Conservation (phyloP, 2,113 vertebrate species). For the Taurulus bubalis region DNA sequence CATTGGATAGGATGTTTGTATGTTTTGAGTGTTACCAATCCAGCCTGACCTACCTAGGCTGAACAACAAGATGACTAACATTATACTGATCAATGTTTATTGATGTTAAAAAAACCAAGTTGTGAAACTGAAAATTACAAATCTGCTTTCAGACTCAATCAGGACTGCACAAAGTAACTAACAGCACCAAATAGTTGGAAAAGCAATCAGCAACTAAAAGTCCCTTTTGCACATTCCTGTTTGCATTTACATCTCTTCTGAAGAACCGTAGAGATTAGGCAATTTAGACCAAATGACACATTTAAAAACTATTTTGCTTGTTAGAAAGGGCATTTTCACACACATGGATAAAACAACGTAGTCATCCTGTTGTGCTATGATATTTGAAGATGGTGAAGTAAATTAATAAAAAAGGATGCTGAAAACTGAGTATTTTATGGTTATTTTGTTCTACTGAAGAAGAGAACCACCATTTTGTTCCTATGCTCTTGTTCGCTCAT, state of each 20-base stretch:
- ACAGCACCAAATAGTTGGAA: not conserved
- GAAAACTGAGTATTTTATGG: not conserved
- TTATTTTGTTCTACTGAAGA: not conserved
- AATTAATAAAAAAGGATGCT: not conserved
- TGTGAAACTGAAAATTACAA: not conserved
- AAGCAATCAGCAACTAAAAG: not conserved
- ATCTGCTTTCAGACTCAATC: not conserved
- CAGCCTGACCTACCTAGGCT: slow-evolving; percentile 12
- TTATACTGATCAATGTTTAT: not conserved
- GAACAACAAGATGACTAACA: slow-evolving; percentile 18
- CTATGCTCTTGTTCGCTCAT: not conserved
- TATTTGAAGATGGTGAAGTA: not conserved
- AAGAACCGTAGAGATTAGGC: not conserved
- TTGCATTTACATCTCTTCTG: not conserved
- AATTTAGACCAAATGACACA: not conserved
- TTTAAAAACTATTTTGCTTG: not conserved
- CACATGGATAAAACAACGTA: not conserved
- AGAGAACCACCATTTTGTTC: not conserved
- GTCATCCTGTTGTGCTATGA: not conserved
- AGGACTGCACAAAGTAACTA: not conserved
- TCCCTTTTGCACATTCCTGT: not conserved
- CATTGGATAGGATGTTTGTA: not conserved
- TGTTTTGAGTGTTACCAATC: slow-evolving; percentile 32
- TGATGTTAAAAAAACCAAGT: not conserved
- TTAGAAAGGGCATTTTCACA: not conserved